A percentile compares a stretch with the other conserved stretches of the same genome.
These are phyloP conservation scores for Drosophila demipolita DNA, from an alignment of 2,888 invertebrate genomes.

Conservation along the genomic window DNA sequence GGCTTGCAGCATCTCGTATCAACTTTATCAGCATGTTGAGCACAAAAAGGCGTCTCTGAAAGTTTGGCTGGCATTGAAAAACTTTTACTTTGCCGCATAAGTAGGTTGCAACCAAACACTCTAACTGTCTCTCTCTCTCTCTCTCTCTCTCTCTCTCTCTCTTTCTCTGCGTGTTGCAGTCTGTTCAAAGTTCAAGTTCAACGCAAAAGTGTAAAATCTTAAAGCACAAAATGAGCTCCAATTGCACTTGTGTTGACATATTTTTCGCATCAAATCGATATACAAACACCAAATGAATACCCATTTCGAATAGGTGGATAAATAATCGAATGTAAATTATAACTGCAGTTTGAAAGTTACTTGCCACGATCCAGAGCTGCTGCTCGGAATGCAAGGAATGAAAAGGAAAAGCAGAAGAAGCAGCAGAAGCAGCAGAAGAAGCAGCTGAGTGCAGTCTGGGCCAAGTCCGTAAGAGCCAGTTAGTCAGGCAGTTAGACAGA, in stretches of 20 bases:
- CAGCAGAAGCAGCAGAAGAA: constrained; percentile 22
- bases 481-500: constrained; percentile 43
- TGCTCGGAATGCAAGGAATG: neutral
- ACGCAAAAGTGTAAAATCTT: constrained; percentile 29
- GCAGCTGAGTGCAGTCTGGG: constrained; percentile 12
- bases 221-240: constrained; percentile 14
- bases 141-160: neutral
- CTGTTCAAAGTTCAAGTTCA: constrained; percentile 64
- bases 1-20: constrained; percentile 32
- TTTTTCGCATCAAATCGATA: constrained; percentile 20
- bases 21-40: constrained; percentile 38
- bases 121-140: neutral
- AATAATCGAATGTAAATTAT: neutral
- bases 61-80: constrained; percentile 70
- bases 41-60: constrained; percentile 35
- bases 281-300: constrained; percentile 21
- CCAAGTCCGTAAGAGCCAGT: constrained; percentile 43
- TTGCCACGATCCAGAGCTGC: neutral
- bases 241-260: constrained; percentile 2
- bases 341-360: neutral
- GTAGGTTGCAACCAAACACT: constrained; percentile 57
- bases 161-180: constrained; percentile 3
- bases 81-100: constrained; percentile 68
- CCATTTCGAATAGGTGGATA: neutral
- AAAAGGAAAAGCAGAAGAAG: constrained; percentile 26